These are phyloP conservation scores for Neoitamus cyanurus DNA, from an alignment of 2,888 invertebrate genomes.

Conservation along the genomic window DNA sequence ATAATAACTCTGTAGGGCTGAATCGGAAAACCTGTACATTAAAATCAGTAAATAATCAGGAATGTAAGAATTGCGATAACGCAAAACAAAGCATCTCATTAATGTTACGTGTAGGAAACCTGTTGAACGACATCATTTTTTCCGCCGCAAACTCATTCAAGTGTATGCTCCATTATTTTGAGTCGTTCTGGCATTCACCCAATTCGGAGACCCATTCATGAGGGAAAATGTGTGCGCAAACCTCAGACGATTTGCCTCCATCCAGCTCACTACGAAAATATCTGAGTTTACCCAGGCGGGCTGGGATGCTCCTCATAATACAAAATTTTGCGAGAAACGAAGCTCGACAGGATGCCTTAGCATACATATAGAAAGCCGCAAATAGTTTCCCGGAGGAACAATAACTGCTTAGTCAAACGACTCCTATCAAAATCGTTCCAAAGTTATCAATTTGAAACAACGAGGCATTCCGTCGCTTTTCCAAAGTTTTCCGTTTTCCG, in stretches of 20 bases:
- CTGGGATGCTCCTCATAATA: not conserved
- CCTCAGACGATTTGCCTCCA: not conserved
- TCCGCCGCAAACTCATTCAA: not conserved
- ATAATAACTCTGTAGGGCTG: too few species aligned
- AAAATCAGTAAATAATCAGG: not conserved
- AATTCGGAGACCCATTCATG: not conserved
- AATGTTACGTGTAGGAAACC: not conserved
- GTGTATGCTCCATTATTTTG: not conserved
- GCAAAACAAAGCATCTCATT: not conserved
- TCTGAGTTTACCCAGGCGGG: not conserved
- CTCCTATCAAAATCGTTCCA: not conserved
- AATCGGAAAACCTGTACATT: not conserved
- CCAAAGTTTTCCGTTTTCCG: not conserved
- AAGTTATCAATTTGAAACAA: not conserved
- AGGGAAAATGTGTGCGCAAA: not conserved
- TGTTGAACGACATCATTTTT: not conserved
- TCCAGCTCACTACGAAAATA: not conserved
- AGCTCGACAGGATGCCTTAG: not conserved
- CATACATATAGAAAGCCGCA: not conserved
- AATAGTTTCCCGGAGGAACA: not conserved
- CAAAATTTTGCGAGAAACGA: not conserved
- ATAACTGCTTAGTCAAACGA: constrained; percentile 5
- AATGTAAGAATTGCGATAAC: not conserved
- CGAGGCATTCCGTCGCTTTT: not conserved
- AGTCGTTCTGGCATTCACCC: not conserved